Base-by-base conservation (phyloP, 2,797 vertebrate species). In the Girardinus metallicus region DNA sequence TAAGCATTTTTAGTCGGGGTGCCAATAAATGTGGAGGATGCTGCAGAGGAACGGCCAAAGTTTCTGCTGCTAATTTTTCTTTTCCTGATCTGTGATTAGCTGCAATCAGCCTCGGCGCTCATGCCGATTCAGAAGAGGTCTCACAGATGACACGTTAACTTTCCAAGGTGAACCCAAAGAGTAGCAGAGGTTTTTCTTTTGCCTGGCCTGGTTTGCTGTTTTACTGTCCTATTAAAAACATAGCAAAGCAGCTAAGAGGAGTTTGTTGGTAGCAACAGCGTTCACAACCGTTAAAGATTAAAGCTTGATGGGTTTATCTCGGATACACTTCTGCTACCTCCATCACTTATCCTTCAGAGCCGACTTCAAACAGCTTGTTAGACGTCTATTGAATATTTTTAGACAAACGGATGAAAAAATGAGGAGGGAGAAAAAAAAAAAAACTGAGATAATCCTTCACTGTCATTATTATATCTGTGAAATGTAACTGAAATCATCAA, bases 281-380 rank as follows among this genome's bases (percentile, higher is more conserved):
- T 66, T 13, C 43, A 34, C 0, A 26, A 66, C 29, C 75, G 70
- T 74, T 36, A 64, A 66, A 60, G 44, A 82, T 47, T 15, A 57
- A 77, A 39, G 72, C 39, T 76, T 75, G 80, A 77, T 43, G 70
- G 36, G 74, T 79, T 79, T 44, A 66, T 71, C 53, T 80, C 68
- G 55, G 76, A 21, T 70, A 76, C 68, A 29, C 26, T 80, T 36
- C 16, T 36, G 57, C n/a, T 75, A 43, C 66, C 76, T 70, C 71
- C 26, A 36, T 75, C 46, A 23, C 72, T 77, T 77, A 76, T 75
- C 74, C 39, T 55, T 76, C 57, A 47, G 66, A 77, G 47, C 29
- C 21, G 60, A 57, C 44, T 79, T 86, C n/a, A 60, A 84, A 57
- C 31, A 73, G 71, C 49, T 72, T 29, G 29, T 74, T 39, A 15